These are phyloP conservation scores for Nineta flava DNA, from an alignment of 2,888 invertebrate species.

Conservation along the genomic window DNA sequence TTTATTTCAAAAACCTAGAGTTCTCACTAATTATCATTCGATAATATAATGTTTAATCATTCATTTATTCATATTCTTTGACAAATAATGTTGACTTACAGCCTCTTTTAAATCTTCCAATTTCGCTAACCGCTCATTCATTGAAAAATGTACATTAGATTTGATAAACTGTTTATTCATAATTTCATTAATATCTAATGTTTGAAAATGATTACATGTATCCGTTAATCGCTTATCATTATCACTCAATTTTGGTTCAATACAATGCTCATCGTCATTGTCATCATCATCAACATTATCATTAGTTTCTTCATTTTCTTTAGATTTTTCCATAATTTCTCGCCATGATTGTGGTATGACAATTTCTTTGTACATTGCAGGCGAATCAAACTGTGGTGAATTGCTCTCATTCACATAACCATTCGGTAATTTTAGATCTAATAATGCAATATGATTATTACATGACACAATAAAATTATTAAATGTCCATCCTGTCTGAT, in stretches of 20 bases:
- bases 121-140: background rate
- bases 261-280: background rate
- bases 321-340: conserved; percentile 9
- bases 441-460: conserved; percentile 34
- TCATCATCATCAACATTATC: background rate
- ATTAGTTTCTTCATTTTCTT: background rate
- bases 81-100: background rate
- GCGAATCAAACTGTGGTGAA: conserved; percentile 21
- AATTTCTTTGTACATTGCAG: conserved; percentile 26
- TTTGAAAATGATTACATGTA: conserved; percentile 8
- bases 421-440: conserved; percentile 22
- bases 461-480: conserved; percentile 33
- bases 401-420: conserved; percentile 16
- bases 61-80: background rate
- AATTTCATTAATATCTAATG: conserved; percentile 22
- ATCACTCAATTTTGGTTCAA: background rate
- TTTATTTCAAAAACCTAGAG: too few relatives aligned
- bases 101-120: background rate
- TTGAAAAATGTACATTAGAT: background rate
- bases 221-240: too few relatives aligned
- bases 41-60: too few relatives aligned
- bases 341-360: conserved; percentile 20
- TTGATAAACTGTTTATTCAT: conserved; percentile 15
- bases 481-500: conserved; percentile 20
- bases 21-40: too few relatives aligned